A percentile compares a stretch with the other conserved stretches of the same genome.
Conservation (phyloP, 2,797 vertebrate species). For the Tenualosa ilisha region DNA sequence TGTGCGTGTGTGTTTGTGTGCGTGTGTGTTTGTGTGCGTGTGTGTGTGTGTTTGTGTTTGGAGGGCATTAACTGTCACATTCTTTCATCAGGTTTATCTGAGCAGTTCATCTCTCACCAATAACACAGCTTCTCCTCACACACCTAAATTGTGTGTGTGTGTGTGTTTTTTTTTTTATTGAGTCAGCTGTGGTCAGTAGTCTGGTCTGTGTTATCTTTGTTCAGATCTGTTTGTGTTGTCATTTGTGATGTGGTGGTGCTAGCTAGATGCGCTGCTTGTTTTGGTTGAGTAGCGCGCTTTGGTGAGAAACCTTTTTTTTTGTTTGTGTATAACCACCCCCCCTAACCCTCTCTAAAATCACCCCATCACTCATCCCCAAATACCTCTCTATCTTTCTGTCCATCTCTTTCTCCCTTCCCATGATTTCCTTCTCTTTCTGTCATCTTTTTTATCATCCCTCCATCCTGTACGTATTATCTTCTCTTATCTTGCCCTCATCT, state of each 20-base stretch:
- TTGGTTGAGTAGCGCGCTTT: slow-evolving; percentile 24
- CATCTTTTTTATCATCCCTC: neutral
- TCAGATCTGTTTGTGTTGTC: neutral
- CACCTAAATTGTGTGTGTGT: neutral
- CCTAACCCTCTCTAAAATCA: neutral
- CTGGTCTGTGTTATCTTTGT: neutral
- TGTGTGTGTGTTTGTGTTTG: neutral
- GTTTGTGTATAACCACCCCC: neutral
- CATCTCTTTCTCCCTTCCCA: neutral
- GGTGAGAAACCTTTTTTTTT: slow-evolving; percentile 24
- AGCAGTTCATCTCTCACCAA: slow-evolving; percentile 3
- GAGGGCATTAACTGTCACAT: neutral
- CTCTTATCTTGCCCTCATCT: neutral
- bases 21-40: neutral
- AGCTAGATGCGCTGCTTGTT: neutral
- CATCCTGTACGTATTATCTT: neutral
- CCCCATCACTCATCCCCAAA: neutral
- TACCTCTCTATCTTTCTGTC: neutral
- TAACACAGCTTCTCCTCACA: slow-evolving; percentile 42
- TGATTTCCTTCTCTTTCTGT: neutral
- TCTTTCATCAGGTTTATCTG: slow-evolving; percentile 5
- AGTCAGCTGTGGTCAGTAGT: neutral
- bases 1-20: too few relatives aligned
- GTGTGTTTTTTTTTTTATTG: slow-evolving; percentile 7
- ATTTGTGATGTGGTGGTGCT: neutral